These are phyloP conservation scores for Marcusenius ussheri DNA, from an alignment of 2,113 vertebrate species.

Conservation along the genomic window DNA sequence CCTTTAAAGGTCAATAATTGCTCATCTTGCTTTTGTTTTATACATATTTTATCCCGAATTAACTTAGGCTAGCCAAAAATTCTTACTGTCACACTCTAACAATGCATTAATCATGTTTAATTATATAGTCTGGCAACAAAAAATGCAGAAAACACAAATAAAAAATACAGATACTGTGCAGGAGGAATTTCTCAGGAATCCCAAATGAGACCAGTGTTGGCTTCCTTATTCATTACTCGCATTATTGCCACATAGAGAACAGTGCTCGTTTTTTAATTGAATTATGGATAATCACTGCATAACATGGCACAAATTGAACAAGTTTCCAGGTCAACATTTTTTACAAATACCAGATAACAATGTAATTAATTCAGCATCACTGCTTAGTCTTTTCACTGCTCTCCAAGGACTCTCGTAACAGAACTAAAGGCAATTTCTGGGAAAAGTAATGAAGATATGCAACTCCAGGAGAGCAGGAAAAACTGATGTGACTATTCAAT, in stretches of 20 bases:
- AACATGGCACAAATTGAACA: conserved; percentile 4
- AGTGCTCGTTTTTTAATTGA: background rate
- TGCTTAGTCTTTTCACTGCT: background rate
- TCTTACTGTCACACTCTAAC: background rate
- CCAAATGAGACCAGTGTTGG: background rate
- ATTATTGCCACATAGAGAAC: background rate
- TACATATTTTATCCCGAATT: background rate
- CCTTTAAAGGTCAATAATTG: background rate
- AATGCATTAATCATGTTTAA: background rate
- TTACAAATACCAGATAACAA: conserved; percentile 3
- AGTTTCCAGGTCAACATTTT: conserved; percentile 6
- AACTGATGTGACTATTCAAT: background rate
- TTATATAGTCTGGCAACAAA: background rate
- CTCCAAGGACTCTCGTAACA: background rate
- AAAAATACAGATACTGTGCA: background rate
- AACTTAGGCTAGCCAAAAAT: background rate
- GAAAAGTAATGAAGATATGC: conserved; percentile 1
- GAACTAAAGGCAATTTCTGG: background rate
- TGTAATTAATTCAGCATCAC: background rate
- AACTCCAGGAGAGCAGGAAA: background rate
- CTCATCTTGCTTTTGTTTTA: background rate
- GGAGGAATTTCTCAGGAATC: background rate
- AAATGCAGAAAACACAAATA: background rate
- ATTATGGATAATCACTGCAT: conserved; percentile 9
- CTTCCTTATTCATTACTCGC: background rate